A percentile compares a stretch with the other conserved stretches of the same genome.
phyloP scores from a whole-genome alignment of 37 sponge, comb jelly and placozoan species.

The Amphimedon queenslandica region DNA sequence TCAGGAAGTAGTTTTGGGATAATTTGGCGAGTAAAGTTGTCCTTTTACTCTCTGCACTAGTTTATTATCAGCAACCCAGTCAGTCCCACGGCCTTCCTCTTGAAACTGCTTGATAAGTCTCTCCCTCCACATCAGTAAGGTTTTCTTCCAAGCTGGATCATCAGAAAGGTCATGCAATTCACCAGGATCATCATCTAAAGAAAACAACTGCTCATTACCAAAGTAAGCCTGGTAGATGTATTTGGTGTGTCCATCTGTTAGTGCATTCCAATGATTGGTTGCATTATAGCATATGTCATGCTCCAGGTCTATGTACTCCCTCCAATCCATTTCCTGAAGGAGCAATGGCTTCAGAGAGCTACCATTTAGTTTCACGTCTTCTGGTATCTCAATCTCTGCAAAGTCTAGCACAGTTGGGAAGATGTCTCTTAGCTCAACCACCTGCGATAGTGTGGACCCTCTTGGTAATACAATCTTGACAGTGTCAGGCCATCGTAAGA shows the following conservation, averaged over 20 bases:
- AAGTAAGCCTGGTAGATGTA: constrained; percentile 60
- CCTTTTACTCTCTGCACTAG: constrained; percentile 43
- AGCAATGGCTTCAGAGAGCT: constrained; percentile 30
- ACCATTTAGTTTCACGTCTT: constrained; percentile 27
- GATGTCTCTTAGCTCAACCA: constrained; percentile 57
- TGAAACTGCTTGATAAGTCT: constrained; percentile 59
- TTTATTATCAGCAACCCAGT: constrained; percentile 44
- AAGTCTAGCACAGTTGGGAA: constrained; percentile 66
- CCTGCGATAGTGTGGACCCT: constrained; percentile 25
- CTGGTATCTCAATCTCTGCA: constrained; percentile 16
- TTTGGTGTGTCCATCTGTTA: constrained; percentile 57
- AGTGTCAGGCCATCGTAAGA: constrained; percentile 50
- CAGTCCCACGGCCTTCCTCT: constrained; percentile 38
- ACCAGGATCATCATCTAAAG: constrained; percentile 37
- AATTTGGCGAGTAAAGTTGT: constrained; percentile 62
- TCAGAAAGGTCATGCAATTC: constrained; percentile 46
- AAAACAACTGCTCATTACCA: constrained; percentile 61
- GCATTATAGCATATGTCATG: constrained; percentile 54
- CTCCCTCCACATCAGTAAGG: constrained; percentile 32
- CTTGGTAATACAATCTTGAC: constrained; percentile 26
- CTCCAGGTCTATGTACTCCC: constrained; percentile 54
- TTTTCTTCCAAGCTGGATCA: constrained; percentile 13
- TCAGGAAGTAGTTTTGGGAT: constrained; percentile 8
- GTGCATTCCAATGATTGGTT: constrained; percentile 70
- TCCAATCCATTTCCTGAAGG: constrained; percentile 13